phyloP scores from a whole-genome alignment of 2,888 invertebrate genomes.

The Toxonevra muliebris region DNA sequence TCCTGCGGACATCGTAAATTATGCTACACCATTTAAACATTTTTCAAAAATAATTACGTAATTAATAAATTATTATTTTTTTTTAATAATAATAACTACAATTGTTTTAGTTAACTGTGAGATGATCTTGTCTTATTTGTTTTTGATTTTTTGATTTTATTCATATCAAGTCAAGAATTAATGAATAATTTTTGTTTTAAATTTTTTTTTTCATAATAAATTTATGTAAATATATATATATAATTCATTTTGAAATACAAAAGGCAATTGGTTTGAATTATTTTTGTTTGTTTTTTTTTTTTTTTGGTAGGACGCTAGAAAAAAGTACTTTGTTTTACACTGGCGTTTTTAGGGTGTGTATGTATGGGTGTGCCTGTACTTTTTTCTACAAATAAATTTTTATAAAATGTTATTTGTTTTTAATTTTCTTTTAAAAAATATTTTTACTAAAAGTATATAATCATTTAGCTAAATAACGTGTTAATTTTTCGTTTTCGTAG shows the following conservation, averaged over 20 bases:
- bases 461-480: slow-evolving; percentile 12
- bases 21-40: background rate
- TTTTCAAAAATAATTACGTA: background rate
- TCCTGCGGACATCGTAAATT: background rate
- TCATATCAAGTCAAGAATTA: too few species aligned
- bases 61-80: too few species aligned
- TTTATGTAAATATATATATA: slow-evolving; percentile 18
- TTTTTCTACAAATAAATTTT: background rate
- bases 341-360: background rate
- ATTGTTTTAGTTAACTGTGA: slow-evolving; percentile 6
- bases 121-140: background rate
- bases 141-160: background rate
- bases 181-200: slow-evolving; percentile 4
- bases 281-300: too few species aligned
- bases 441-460: background rate
- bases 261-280: slow-evolving; percentile 51
- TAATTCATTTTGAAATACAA: slow-evolving; percentile 43
- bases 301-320: slow-evolving; percentile 23
- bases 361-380: background rate
- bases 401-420: background rate
- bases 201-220: slow-evolving; percentile 18
- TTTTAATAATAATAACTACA: background rate
- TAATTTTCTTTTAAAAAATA: background rate
- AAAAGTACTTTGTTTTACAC: slow-evolving; percentile 1
- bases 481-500: background rate